A percentile compares a stretch with the other conserved stretches of the same genome.
These are phyloP conservation scores for Timema cristinae DNA, from an alignment of 2,888 invertebrate genomes.

Conservation along the genomic window DNA sequence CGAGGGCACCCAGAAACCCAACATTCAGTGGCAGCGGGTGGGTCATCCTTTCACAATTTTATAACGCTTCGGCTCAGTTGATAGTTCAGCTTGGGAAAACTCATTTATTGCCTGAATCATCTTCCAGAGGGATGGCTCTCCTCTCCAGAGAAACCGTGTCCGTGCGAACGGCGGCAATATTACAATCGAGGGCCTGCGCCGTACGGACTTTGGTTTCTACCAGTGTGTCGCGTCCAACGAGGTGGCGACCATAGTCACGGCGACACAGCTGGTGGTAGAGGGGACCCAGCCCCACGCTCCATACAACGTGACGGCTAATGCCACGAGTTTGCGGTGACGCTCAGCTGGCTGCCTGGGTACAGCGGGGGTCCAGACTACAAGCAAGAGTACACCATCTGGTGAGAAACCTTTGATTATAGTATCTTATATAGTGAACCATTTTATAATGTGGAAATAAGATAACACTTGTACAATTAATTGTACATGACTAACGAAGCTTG, in stretches of 20 bases:
- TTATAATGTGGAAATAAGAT: too few species aligned
- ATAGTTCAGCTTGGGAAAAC: too few species aligned
- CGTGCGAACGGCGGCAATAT: slow-evolving; percentile 83
- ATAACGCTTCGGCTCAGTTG: too few species aligned
- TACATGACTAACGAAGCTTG: background rate
- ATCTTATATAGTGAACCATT: background rate
- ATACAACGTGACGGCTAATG: slow-evolving; percentile 86
- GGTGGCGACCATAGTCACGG: slow-evolving; percentile 90
- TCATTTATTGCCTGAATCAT: background rate
- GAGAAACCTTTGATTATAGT: slow-evolving; percentile 22
- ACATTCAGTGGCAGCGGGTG: slow-evolving; percentile 84
- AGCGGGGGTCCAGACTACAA: slow-evolving; percentile 93
- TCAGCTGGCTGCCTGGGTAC: slow-evolving; percentile 92
- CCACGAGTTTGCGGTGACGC: slow-evolving; percentile 84
- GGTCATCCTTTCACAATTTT: too few species aligned
- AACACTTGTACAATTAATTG: background rate
- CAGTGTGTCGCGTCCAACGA: slow-evolving; percentile 95
- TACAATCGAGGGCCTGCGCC: slow-evolving; percentile 80
- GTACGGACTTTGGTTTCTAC: slow-evolving; percentile 91
- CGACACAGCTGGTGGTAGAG: slow-evolving; percentile 84
- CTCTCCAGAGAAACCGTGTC: slow-evolving; percentile 75
- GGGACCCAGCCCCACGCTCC: slow-evolving; percentile 97
- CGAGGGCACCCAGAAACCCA: slow-evolving; percentile 86
- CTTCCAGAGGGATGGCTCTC: slow-evolving; percentile 67
- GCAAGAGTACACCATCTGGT: slow-evolving; percentile 93